Conservation (phyloP, 1,140 invertebrate genomes). For the Listronotus oregonensis region DNA sequence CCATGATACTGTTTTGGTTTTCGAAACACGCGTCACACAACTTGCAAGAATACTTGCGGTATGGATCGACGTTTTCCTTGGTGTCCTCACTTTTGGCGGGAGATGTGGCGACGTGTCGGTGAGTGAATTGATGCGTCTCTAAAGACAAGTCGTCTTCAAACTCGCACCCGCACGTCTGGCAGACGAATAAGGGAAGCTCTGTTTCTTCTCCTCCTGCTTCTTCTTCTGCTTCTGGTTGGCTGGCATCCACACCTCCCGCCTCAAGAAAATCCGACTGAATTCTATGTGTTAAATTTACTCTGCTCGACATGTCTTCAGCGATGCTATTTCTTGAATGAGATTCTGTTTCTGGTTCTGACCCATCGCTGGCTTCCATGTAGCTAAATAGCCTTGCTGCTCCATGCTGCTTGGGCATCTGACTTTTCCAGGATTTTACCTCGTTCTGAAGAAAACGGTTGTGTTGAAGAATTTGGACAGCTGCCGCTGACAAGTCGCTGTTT, state of each 20-base stretch:
- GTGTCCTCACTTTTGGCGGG: constrained; percentile 54
- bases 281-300: constrained; percentile 78
- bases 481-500: constrained; percentile 43
- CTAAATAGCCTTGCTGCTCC: constrained; percentile 63
- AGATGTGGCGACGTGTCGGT: constrained; percentile 56
- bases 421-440: constrained; percentile 52
- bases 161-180: constrained; percentile 60
- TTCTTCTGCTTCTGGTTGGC: constrained; percentile 57
- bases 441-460: constrained; percentile 48
- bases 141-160: constrained; percentile 60
- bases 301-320: constrained; percentile 73
- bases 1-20: constrained; percentile 57
- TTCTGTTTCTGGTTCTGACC: constrained; percentile 58
- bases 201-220: constrained; percentile 59
- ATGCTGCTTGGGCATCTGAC: constrained; percentile 57
- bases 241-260: constrained; percentile 57
- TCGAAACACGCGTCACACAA: constrained; percentile 55
- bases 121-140: constrained; percentile 56
- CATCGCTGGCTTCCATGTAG: constrained; percentile 65
- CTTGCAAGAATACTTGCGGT: constrained; percentile 55
- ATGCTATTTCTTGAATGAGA: constrained; percentile 55
- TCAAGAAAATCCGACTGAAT: constrained; percentile 61
- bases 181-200: constrained; percentile 58
- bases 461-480: constrained; percentile 48
- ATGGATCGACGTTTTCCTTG: constrained; percentile 53